phyloP scores from a whole-genome alignment of 1,140 invertebrate species.

The Hycleus phaleratus region DNA sequence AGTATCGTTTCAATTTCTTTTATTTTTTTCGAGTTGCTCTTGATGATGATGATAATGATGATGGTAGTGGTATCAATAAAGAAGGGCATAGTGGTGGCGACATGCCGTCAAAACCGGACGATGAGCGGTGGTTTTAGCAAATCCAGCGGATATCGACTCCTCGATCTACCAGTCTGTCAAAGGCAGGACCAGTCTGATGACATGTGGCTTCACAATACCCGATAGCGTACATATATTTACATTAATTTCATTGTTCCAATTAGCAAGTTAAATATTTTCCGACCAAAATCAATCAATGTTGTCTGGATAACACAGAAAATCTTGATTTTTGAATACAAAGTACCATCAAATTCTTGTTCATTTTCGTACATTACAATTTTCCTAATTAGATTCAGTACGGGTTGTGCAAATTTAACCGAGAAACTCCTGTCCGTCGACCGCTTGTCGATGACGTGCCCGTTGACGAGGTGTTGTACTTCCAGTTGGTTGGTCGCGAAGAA shows the following conservation, averaged over 20 bases:
- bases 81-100: not conserved
- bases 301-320: too few species aligned
- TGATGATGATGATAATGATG: too few species aligned
- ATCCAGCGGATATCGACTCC: constrained; percentile 25
- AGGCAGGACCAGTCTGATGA: constrained; percentile 26
- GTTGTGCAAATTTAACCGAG: too few species aligned
- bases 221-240: constrained; percentile 29
- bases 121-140: constrained; percentile 15
- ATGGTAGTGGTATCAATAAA: too few species aligned
- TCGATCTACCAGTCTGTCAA: constrained; percentile 23
- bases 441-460: constrained; percentile 31
- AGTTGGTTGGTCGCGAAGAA: constrained; percentile 36
- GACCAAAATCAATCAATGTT: constrained; percentile 7
- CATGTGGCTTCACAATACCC: constrained; percentile 30
- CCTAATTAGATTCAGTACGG: too few species aligned
- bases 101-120: constrained; percentile 6
- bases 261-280: constrained; percentile 10
- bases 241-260: constrained; percentile 29
- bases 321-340: not conserved
- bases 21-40: not conserved
- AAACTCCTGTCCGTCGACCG: not conserved
- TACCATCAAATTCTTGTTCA: too few species aligned
- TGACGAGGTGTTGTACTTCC: constrained; percentile 39
- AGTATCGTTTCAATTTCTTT: not conserved
- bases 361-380: too few species aligned